Evolutionary conservation across 53 echinoderm and acorn worm species (phyloP).

Genomic region (Luidia sarsii): DNA sequence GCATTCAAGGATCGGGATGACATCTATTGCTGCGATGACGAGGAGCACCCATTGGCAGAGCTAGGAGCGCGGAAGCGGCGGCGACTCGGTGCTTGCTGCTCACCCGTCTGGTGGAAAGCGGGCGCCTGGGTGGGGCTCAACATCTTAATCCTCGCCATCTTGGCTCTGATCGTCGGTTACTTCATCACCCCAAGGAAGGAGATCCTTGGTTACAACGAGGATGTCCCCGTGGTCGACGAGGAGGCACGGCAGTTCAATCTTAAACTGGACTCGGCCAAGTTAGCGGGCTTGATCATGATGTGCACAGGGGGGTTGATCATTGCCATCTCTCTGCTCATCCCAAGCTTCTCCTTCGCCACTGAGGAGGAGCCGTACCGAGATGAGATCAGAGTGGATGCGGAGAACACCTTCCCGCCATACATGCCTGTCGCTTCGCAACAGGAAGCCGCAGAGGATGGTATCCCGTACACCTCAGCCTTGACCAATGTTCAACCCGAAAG

Average conservation of each 20-base stretch:
- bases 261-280: conserved; percentile 83
- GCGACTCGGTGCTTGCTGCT: conserved; percentile 64
- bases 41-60: conserved; percentile 61
- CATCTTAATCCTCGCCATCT: conserved; percentile 82
- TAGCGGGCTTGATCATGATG: conserved; percentile 89
- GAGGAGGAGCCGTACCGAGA: conserved; percentile 61
- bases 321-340: conserved; percentile 85
- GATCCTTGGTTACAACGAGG: conserved; percentile 64
- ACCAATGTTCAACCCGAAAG: conserved; percentile 90
- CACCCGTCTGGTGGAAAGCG: conserved; percentile 95
- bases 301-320: conserved; percentile 89
- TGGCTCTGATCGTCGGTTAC: conserved; percentile 91
- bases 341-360: conserved; percentile 63
- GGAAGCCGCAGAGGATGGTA: conserved; percentile 82
- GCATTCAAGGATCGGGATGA: conserved; percentile 64
- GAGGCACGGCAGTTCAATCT: conserved; percentile 79
- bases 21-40: conserved; percentile 57
- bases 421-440: conserved; percentile 82
- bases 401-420: conserved; percentile 91
- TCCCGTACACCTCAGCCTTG: conserved; percentile 94
- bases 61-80: conserved; percentile 53
- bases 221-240: conserved; percentile 76
- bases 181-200: conserved; percentile 77
- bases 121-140: conserved; percentile 93
- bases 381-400: conserved; percentile 79